Percentiles rank a stretch among this genome's conserved stretches.
Conservation (phyloP, 2,113 vertebrate species). For the Dipodomys stephensi region DNA sequence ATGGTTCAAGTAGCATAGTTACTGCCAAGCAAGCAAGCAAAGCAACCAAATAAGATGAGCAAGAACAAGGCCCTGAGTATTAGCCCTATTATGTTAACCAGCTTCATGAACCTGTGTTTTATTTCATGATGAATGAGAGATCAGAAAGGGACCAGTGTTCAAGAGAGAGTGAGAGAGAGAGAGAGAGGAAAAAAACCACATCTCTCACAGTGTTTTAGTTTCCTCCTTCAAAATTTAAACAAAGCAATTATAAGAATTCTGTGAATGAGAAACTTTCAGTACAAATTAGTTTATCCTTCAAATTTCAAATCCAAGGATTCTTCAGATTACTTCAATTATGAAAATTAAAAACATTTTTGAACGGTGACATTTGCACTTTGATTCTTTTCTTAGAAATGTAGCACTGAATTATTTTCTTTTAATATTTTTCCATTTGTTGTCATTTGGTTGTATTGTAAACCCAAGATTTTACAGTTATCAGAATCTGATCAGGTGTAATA, state of each 20-base stretch:
- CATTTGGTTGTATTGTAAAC: slow-evolving; percentile 53
- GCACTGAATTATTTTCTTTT: background rate
- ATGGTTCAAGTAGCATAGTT: no score
- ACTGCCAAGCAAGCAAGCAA: background rate
- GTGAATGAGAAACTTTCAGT: background rate
- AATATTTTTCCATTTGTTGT: background rate
- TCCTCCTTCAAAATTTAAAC: background rate
- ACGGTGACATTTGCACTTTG: background rate
- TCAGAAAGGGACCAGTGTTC: background rate
- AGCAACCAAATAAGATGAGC: background rate
- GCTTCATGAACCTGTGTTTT: background rate
- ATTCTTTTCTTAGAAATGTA: background rate
- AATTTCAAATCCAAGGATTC: background rate
- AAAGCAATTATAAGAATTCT: background rate
- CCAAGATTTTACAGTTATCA: slow-evolving; percentile 1
- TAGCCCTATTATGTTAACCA: background rate
- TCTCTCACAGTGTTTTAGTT: background rate
- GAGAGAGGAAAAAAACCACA: no score
- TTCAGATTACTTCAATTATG: slow-evolving; percentile 1
- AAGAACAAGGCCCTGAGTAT: background rate
- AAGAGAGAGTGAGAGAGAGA: background rate
- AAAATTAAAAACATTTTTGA: slow-evolving; percentile 14
- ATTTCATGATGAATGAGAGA: background rate
- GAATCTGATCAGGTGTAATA: slow-evolving; percentile 32
- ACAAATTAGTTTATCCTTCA: background rate